Base-by-base conservation (phyloP, 2,797 vertebrate genomes). In the Lindbergichthys nudifrons region DNA sequence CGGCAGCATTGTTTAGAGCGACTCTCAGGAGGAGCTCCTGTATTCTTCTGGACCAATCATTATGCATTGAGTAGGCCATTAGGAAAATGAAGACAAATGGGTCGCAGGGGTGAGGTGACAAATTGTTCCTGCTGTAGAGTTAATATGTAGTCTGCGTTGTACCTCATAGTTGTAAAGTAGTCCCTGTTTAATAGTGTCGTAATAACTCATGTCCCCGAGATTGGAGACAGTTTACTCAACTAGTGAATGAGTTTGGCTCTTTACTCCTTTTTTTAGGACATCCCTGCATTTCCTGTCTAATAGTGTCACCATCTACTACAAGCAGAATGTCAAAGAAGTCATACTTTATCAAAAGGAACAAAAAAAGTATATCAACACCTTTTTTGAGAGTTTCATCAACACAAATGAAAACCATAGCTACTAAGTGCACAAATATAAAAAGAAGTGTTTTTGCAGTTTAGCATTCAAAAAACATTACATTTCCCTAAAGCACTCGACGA, bases 61-160 rank as follows among this genome's bases (percentile, higher is more conserved):
- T 95, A 94, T 93, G 93, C 94, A 95, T 95, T 94, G 94, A 95
- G 94, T 94, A 93, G 91, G 88, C 92, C 91, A 94, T 96, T 95
- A 95, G 89, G 89, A 91, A 93, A 94, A 94, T 94, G 92, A 95
- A 96, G 94, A 95, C 83, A 78, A 93, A 96, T 95, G 93, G 88
- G 73, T 72, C 80, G 13, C 73, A 48, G 76, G 77, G 83, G 78
- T 50, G 52, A 85, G 66, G 69, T 95, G 94, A 95, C 91, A 91
- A 93, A 95, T 92, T 83, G 90, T 93, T 89, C 81, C 54, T 56
- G 73, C 74, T 70, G 70, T 66, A 76, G 82, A 84, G 81, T 89
- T 90, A 75, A 73, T 90, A 88, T 88, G 73, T 79, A 81, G 87
- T 90, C 77, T n/a, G 5, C 71, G 67, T 79, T 86, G 65, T 72